Percentiles rank a stretch among this genome's conserved stretches.
Conservation (phyloP, 2,797 vertebrate species). For the Chaunax sp. region DNA sequence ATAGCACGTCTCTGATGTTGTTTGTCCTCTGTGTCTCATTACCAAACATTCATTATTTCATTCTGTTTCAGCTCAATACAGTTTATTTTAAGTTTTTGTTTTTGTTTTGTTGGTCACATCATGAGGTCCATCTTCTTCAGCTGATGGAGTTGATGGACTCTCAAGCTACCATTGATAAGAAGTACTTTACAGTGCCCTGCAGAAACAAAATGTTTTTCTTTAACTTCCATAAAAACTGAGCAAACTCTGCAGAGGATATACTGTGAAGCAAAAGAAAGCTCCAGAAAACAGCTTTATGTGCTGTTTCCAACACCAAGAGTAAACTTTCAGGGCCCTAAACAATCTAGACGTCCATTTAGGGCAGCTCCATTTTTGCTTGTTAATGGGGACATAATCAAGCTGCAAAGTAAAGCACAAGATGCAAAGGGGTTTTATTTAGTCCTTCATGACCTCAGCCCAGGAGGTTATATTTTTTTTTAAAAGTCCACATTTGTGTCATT, state of each 20-base stretch:
- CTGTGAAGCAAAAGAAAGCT: not conserved
- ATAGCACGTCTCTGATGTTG: slow-evolving; percentile 6
- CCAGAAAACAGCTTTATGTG: too few relatives aligned
- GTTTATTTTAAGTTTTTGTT: not conserved
- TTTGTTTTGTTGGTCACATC: not conserved
- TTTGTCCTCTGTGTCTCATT: not conserved
- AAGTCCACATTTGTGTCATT: not conserved
- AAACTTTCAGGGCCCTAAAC: too few relatives aligned
- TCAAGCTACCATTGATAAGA: too few relatives aligned
- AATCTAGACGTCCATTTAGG: not conserved
- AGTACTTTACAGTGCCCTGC: too few relatives aligned
- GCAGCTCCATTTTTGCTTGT: too few relatives aligned
- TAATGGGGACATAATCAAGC: too few relatives aligned
- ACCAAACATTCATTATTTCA: not conserved
- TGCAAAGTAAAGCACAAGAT: too few relatives aligned
- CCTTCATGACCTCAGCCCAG: too few relatives aligned
- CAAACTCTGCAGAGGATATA: not conserved
- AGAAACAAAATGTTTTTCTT: too few relatives aligned
- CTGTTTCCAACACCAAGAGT: too few relatives aligned
- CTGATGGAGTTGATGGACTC: not conserved
- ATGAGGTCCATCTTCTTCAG: not conserved
- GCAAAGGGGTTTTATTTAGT: too few relatives aligned
- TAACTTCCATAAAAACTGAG: not conserved
- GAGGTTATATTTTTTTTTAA: not conserved
- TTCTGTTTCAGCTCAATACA: not conserved